A percentile compares a stretch with the other conserved stretches of the same genome.
phyloP scores from a whole-genome alignment of 2,113 vertebrate genomes.

The Andinoacara biseriatus region DNA sequence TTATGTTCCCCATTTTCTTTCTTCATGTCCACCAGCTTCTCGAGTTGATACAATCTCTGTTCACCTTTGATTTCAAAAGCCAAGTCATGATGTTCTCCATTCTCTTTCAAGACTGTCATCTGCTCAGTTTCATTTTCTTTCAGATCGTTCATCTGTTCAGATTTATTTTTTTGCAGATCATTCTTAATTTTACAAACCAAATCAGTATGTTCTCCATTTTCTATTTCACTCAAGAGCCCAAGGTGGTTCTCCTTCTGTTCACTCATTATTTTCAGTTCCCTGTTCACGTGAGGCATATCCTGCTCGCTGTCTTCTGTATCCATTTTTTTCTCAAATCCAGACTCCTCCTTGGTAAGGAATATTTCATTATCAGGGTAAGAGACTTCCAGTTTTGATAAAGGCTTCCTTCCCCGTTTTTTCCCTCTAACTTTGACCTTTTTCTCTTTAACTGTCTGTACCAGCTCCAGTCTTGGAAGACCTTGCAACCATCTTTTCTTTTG shows the following conservation, averaged over 20 bases:
- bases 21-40: background rate
- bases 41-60: background rate
- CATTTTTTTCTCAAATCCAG: slow-evolving; percentile 7
- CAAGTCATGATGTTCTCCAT: background rate
- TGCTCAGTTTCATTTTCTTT: background rate
- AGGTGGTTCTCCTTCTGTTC: background rate
- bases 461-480: slow-evolving; percentile 66
- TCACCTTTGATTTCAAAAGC: background rate
- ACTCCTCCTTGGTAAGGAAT: slow-evolving; percentile 28
- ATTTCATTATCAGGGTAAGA: slow-evolving; percentile 81
- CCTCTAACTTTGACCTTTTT: slow-evolving; percentile 41
- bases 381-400: slow-evolving; percentile 63
- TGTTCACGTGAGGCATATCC: slow-evolving; percentile 25
- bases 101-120: slow-evolving; percentile 12
- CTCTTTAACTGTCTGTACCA: slow-evolving; percentile 45
- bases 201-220: slow-evolving; percentile 24
- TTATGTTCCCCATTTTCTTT: slow-evolving; percentile 20
- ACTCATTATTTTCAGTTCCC: slow-evolving; percentile 1
- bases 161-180: background rate
- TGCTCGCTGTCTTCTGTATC: slow-evolving; percentile 14
- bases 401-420: slow-evolving; percentile 65
- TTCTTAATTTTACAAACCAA: background rate
- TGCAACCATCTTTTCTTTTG: slow-evolving; percentile 76
- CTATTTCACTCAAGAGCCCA: background rate
- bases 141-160: slow-evolving; percentile 8